Percentiles rank a stretch among this genome's conserved stretches.
Evolutionary conservation across 2,888 invertebrate species (phyloP).

Genomic region (Eilema sororculum): DNA sequence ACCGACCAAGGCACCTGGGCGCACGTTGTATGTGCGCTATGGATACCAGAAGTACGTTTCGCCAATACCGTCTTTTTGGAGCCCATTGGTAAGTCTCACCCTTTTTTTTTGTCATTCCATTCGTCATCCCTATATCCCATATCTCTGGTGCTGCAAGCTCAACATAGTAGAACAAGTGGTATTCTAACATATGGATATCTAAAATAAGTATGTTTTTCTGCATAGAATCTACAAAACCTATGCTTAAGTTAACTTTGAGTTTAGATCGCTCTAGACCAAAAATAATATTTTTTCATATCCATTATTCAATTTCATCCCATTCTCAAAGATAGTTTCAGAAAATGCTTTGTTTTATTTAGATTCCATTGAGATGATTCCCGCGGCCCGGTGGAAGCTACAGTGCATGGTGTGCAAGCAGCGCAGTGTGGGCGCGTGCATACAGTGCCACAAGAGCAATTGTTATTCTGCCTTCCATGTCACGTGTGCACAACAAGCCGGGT

Average conservation of each 20-base stretch:
- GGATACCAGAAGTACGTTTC: slow-evolving; percentile 99
- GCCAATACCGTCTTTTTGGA: slow-evolving; percentile 99
- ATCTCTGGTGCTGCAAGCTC: too few relatives aligned
- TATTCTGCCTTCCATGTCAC: slow-evolving; percentile 99
- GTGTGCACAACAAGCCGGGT: slow-evolving; percentile 97
- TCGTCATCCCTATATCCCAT: too few relatives aligned
- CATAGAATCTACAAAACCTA: too few relatives aligned
- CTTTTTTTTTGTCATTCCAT: too few relatives aligned
- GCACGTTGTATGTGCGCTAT: slow-evolving; percentile 99
- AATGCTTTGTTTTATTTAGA: slow-evolving; percentile 81
- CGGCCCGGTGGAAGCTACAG: slow-evolving; percentile 97
- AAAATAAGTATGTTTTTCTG: too few relatives aligned
- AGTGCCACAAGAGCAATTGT: slow-evolving; percentile 98
- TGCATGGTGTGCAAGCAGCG: slow-evolving; percentile 98
- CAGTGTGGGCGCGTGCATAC: slow-evolving; percentile 98
- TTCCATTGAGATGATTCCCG: slow-evolving; percentile 97
- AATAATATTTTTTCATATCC: too few relatives aligned
- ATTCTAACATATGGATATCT: too few relatives aligned
- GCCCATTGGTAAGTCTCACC: slow-evolving; percentile 91
- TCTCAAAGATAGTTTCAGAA: background rate
- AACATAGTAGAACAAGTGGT: too few relatives aligned
- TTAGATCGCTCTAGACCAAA: too few relatives aligned
- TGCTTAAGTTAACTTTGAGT: too few relatives aligned
- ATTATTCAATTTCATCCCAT: too few relatives aligned
- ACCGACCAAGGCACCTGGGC: slow-evolving; percentile 98